phyloP scores from a whole-genome alignment of 2,113 vertebrate species.

The Neotoma lepida region DNA sequence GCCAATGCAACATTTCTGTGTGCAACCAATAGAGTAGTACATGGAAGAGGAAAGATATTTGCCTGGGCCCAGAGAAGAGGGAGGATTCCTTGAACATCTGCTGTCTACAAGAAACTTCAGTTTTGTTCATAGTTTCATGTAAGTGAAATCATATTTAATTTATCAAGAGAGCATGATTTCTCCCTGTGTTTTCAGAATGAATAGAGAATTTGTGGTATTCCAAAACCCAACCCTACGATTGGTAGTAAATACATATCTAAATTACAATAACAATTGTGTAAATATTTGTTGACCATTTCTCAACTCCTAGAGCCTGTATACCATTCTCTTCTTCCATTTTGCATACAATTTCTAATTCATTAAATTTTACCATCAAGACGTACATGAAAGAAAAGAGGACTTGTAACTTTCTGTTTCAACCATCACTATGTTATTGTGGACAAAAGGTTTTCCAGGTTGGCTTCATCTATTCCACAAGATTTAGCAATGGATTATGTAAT shows the following conservation, averaged over 20 bases:
- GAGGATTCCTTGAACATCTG: neutral
- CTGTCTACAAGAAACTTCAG: neutral
- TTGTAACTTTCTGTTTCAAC: neutral
- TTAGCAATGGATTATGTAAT: neutral
- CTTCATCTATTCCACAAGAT: neutral
- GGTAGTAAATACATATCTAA: neutral
- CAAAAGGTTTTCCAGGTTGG: neutral
- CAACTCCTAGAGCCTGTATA: neutral
- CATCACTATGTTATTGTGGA: neutral
- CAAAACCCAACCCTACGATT: neutral
- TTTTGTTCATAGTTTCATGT: neutral
- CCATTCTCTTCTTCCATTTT: neutral
- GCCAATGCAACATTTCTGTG: neutral
- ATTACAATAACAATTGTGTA: neutral
- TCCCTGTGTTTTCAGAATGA: neutral
- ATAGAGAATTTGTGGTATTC: neutral
- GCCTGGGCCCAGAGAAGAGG: fast-evolving
- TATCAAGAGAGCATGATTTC: neutral
- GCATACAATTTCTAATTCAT: neutral
- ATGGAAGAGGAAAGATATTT: neutral
- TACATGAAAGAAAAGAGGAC: neutral
- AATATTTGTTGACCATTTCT: neutral
- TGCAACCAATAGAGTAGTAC: neutral
- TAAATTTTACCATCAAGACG: neutral
- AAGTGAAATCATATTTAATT: neutral